phyloP scores from a whole-genome alignment of 2,797 vertebrate species.

The Rhynchotus rufescens region DNA sequence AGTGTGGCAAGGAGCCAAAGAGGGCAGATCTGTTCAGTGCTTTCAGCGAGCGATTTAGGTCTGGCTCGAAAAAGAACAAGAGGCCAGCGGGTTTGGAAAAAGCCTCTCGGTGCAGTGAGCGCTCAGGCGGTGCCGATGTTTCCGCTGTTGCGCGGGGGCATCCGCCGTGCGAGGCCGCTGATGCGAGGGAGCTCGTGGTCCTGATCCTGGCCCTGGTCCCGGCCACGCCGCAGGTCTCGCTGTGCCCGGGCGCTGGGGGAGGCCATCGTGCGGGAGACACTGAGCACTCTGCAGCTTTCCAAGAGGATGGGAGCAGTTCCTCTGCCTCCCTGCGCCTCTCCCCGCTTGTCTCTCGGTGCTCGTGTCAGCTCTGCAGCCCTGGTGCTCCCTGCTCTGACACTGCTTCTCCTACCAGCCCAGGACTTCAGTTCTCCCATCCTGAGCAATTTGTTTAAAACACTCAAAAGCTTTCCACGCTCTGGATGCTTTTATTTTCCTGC shows the following conservation, averaged over 20 bases:
- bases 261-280: neutral
- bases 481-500: neutral
- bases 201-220: too few relatives aligned
- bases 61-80: conserved; percentile 40
- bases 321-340: fast-evolving
- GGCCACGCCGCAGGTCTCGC: too few relatives aligned
- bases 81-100: neutral
- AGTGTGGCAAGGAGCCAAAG: conserved; percentile 22
- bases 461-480: neutral
- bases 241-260: neutral
- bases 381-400: neutral
- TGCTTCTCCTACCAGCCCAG: neutral
- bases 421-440: neutral
- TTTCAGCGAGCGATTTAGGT: conserved; percentile 12
- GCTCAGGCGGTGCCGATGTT: conserved; percentile 19
- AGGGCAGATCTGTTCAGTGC: conserved; percentile 7
- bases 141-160: neutral
- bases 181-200: too few relatives aligned
- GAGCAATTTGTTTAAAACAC: neutral
- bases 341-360: neutral
- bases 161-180: too few relatives aligned
- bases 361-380: neutral
- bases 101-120: conserved; percentile 5
- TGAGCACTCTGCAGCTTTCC: neutral
- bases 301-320: neutral